These are phyloP conservation scores for Megalonaias nervosa DNA, from an alignment of 1,140 invertebrate genomes.

Conservation along the genomic window DNA sequence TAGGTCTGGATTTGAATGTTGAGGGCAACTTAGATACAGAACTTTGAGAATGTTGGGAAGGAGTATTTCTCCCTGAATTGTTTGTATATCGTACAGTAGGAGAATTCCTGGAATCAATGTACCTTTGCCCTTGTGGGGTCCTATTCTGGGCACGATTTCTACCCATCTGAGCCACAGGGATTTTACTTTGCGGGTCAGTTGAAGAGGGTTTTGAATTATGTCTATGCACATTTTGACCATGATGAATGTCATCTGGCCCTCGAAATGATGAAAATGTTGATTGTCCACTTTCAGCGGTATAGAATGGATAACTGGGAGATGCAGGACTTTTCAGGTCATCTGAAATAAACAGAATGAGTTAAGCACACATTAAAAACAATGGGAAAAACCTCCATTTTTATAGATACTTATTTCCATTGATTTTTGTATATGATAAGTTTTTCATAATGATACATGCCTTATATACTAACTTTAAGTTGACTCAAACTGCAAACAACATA, in stretches of 20 bases:
- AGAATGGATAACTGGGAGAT: slow-evolving; percentile 28
- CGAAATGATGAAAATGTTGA: slow-evolving; percentile 47
- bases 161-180: slow-evolving; percentile 4
- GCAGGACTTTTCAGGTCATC: slow-evolving; percentile 34
- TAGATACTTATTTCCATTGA: background rate
- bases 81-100: slow-evolving; percentile 14
- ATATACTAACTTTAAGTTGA: background rate
- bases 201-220: slow-evolving; percentile 25
- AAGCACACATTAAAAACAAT: background rate
- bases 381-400: background rate
- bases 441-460: background rate
- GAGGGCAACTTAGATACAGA: background rate
- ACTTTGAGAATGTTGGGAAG: background rate
- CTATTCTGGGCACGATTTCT: slow-evolving; percentile 27
- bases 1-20: background rate
- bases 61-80: slow-evolving; percentile 3
- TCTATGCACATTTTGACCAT: slow-evolving; percentile 34
- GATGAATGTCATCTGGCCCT: background rate
- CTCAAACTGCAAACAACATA: background rate
- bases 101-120: slow-evolving; percentile 17
- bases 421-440: background rate
- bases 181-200: slow-evolving; percentile 19
- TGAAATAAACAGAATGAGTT: slow-evolving; percentile 16
- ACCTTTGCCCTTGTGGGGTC: slow-evolving; percentile 14
- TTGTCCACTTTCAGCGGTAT: slow-evolving; percentile 22